Evolutionary conservation across 2,113 vertebrate species (phyloP), one percentile per base, ranked within the genome.

Genomic region (Copsychus sechellarum): DNA sequence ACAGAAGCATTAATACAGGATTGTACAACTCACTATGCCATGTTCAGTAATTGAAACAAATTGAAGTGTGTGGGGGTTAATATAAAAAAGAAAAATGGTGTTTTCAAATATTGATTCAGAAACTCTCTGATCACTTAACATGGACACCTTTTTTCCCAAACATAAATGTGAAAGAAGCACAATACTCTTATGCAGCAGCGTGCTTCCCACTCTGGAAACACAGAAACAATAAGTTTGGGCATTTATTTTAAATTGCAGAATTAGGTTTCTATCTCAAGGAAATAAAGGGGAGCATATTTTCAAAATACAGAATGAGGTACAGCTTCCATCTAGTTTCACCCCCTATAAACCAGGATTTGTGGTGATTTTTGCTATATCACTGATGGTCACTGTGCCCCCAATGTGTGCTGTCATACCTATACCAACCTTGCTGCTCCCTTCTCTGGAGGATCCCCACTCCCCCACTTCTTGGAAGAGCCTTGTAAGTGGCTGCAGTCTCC

Each of bases 111-210:
- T 8, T 38, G 45, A 7, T 79, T 69, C 76, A 76, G 62, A 85
- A 94, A 56, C 24, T 53, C 60, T 73, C 43, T 72, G 36, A 23
- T 88, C 47, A 36, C 21, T 51, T 93, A 82, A 42, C 18, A 18
- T 34, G 58, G 25, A 33, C 34, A 28, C 13, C 7, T 45, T 85
- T 81, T 43, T 76, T 29, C 14, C 62, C 45, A 43, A 57, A 69
- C 2, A 11, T 43, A 57, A 61, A 40, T 8, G 19, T 56, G 14
- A 60, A 80, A 58, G 28, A 81, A 42, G 43, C 16, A 5, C 1
- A 1, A 33, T 77, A 18, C 19, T 36, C 8, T 26, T 38, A 13
- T 0, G 2, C 11, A 5, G 53, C 57, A 82, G 43, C 1, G 0
- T 78, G 25, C 29, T 85, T 82, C 31, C n/a, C 54, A 48, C 34